Conservation (phyloP, 1,140 invertebrate genomes). For the Drosophila cardini region DNA sequence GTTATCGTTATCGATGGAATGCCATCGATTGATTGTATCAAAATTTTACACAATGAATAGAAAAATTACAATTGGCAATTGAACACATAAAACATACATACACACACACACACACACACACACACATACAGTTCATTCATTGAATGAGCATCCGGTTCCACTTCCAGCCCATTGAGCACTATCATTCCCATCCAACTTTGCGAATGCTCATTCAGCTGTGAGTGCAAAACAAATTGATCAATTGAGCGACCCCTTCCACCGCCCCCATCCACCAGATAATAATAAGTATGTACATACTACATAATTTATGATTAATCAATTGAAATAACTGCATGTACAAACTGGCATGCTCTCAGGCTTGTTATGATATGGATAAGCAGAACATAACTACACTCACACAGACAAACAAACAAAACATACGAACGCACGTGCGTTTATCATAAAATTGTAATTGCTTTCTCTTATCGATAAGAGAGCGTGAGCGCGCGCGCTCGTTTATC, state of each 20-base stretch:
- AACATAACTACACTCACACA: background rate
- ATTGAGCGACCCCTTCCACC: slow-evolving; percentile 21
- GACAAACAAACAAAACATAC: background rate
- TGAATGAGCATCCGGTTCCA: slow-evolving; percentile 50
- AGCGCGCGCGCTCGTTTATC: slow-evolving; percentile 7
- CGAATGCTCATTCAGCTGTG: slow-evolving; percentile 42
- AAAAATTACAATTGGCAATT: slow-evolving; percentile 35
- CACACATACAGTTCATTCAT: slow-evolving; percentile 12
- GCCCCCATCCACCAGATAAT: background rate
- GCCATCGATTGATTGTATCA: background rate
- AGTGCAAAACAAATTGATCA: slow-evolving; percentile 48
- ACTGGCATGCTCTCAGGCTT: slow-evolving; percentile 1
- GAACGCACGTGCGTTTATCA: slow-evolving; percentile 20
- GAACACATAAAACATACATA: background rate
- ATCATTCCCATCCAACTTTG: slow-evolving; percentile 24
- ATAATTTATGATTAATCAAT: slow-evolving; percentile 22
- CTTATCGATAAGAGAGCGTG: slow-evolving; percentile 23
- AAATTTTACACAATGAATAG: background rate
- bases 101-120: too few relatives aligned
- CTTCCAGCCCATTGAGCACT: slow-evolving; percentile 50
- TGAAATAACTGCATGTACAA: slow-evolving; percentile 8
- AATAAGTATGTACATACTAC: slow-evolving; percentile 12
- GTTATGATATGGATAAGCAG: background rate
- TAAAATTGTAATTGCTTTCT: slow-evolving; percentile 23
- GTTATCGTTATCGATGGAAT: slow-evolving; percentile 18